These are phyloP conservation scores for Columba guinea DNA, from an alignment of 2,797 vertebrate genomes.

Conservation along the genomic window DNA sequence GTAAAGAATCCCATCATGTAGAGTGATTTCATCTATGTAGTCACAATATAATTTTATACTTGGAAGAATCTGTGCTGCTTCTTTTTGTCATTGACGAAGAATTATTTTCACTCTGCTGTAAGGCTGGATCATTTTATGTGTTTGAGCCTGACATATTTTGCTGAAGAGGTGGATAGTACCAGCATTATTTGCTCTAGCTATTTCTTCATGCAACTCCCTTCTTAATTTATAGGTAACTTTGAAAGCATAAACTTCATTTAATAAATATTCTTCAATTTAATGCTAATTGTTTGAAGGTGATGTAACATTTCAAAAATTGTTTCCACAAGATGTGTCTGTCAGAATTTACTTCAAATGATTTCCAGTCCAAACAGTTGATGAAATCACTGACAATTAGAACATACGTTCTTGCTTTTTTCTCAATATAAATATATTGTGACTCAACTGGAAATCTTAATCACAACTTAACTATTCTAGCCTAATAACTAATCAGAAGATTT, in stretches of 20 bases:
- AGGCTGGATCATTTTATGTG: not conserved
- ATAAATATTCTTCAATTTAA: not conserved
- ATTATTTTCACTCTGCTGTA: not conserved
- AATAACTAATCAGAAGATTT: not conserved
- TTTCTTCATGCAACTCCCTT: not conserved
- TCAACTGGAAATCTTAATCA: not conserved
- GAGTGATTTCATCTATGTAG: not conserved
- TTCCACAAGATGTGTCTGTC: not conserved
- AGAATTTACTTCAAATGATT: not conserved
- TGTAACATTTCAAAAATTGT: not conserved
- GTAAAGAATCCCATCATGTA: not conserved
- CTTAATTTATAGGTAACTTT: not conserved
- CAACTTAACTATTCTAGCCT: not conserved
- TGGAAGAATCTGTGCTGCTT: not conserved
- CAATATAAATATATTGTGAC: not conserved
- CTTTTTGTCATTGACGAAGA: not conserved
- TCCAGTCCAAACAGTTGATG: not conserved
- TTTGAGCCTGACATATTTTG: not conserved
- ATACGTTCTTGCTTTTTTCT: not conserved
- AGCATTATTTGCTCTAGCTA: not conserved
- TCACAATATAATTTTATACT: slow-evolving; percentile 3
- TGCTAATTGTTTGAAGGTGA: not conserved
- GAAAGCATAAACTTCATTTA: not conserved
- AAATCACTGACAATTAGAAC: not conserved
- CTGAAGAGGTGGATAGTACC: not conserved